Evolutionary conservation across 2,888 invertebrate genomes (phyloP), one percentile per base, ranked within the genome.

Genomic region (Augochlorella aurata): DNA sequence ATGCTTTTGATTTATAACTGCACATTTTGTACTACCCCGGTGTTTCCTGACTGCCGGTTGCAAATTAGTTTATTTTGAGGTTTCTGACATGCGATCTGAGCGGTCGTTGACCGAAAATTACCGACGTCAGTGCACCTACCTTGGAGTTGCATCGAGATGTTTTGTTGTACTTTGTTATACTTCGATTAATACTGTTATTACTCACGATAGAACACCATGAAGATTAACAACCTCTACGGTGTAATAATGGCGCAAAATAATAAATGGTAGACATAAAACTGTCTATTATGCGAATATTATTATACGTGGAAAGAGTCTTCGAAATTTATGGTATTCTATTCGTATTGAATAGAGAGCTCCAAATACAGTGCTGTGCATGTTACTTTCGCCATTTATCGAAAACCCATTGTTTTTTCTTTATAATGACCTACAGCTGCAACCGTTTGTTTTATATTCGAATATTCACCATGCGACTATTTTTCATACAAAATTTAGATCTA

Each of bases 71-170:
- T 44, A 73, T 79, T 80, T 79, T n/a, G 44, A 68, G 80, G 67
- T 69, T 68, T 63, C 80, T 79, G 80, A 79, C 80, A 80, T 63
- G 80, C 72, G 38, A 80, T 44, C 47, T 7, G 47, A 49, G 70
- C 63, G 80, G 74, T 54, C 74, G 54, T 65, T 70, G 63, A 79
- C 80, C 80, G 73, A 79, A 79, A 74, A 79, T 81, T 69, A 29
- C 44, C 66, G 52, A 66, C 29, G 24, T 54, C n/a, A 24, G 21
- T 61, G 29, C 61, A 24, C 29, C 18, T 44, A 21, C 18, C 18
- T 2, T 38, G 47, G 21, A 14, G 18, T 21, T 18, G 24, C 69
- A 38, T 47, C 69, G 8, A 5, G 50, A 16, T 24, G 16, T n/a
- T 50, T 44, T 8, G 21, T 65, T 14, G 8, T 16, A 21, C 38